Conservation (phyloP, 2,888 invertebrate species). For the Gerris lacustris region DNA sequence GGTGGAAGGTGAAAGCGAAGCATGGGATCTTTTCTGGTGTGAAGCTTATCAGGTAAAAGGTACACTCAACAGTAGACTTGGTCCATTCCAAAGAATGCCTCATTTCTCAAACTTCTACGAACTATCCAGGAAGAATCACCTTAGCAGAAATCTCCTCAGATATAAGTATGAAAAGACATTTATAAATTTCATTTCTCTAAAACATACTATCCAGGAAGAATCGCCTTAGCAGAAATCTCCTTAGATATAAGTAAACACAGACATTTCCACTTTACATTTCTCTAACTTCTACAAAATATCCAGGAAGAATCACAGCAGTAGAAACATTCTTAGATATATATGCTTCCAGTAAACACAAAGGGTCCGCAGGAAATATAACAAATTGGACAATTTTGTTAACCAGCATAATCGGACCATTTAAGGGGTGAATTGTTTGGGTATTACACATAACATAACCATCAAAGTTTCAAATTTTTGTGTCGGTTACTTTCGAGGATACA, state of each 20-base stretch:
- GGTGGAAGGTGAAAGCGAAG: conserved; percentile 36
- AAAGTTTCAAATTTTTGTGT: too few species aligned
- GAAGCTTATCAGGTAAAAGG: conserved; percentile 43
- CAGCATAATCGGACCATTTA: too few species aligned
- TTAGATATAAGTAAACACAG: conserved; percentile 35
- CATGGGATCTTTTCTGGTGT: conserved; percentile 50
- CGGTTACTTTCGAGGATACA: too few species aligned
- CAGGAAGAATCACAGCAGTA: conserved; percentile 45
- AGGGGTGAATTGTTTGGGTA: too few species aligned
- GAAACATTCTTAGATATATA: too few species aligned
- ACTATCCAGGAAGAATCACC: conserved; percentile 47
- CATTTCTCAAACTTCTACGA: conserved; percentile 50
- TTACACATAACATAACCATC: too few species aligned
- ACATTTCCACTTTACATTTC: conserved; percentile 37
- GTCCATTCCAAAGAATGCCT: conserved; percentile 40
- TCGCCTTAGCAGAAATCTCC: conserved; percentile 44
- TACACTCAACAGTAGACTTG: conserved; percentile 31
- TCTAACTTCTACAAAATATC: conserved; percentile 44
- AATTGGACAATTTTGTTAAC: too few species aligned
- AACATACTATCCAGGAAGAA: conserved; percentile 51
- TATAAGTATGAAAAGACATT: conserved; percentile 31
- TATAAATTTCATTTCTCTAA: conserved; percentile 39
- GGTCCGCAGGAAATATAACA: too few species aligned
- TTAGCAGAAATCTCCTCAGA: conserved; percentile 44
- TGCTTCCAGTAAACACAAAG: too few species aligned